Conservation (phyloP, 2,797 vertebrate species). For the Sibirionetta formosa region DNA sequence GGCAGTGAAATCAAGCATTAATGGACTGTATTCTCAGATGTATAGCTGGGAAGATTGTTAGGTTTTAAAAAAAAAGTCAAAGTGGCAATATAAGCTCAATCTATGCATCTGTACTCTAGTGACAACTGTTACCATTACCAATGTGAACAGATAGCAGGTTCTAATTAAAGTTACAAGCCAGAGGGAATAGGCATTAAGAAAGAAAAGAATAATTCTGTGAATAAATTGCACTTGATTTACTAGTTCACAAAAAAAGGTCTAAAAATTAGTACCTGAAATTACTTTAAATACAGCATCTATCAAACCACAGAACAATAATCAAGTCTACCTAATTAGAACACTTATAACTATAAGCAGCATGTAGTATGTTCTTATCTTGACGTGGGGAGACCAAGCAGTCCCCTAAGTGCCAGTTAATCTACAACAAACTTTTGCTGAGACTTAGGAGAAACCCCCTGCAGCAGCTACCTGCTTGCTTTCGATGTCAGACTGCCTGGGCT, state of each 20-base stretch:
- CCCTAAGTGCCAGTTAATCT: slow-evolving; percentile 16
- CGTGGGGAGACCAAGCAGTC: slow-evolving; percentile 6
- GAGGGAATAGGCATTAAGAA: slow-evolving; percentile 79
- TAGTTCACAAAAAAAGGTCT: slow-evolving; percentile 77
- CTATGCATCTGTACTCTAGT: slow-evolving; percentile 60
- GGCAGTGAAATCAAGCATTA: slow-evolving; percentile 38
- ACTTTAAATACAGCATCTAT: slow-evolving; percentile 79
- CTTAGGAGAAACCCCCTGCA: not conserved
- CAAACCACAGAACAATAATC: slow-evolving; percentile 79
- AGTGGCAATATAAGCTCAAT: slow-evolving; percentile 50
- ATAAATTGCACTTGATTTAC: slow-evolving; percentile 82
- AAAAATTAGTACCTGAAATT: slow-evolving; percentile 80
- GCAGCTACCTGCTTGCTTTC: not conserved
- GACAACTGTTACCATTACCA: slow-evolving; percentile 75
- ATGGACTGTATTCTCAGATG: not conserved
- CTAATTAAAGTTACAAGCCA: slow-evolving; percentile 86
- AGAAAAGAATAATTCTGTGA: slow-evolving; percentile 78
- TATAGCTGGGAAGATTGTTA: not conserved
- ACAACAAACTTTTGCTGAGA: slow-evolving; percentile 21
- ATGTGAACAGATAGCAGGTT: slow-evolving; percentile 75
- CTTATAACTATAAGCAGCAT: slow-evolving; percentile 40
- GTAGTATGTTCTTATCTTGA: slow-evolving; percentile 72
- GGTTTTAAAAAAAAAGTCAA: slow-evolving; percentile 59
- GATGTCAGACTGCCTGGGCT: not conserved
- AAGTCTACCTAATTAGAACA: slow-evolving; percentile 78